Evolutionary conservation across 2,113 vertebrate genomes (phyloP).

Genomic region (Ibidorhyncha struthersii): DNA sequence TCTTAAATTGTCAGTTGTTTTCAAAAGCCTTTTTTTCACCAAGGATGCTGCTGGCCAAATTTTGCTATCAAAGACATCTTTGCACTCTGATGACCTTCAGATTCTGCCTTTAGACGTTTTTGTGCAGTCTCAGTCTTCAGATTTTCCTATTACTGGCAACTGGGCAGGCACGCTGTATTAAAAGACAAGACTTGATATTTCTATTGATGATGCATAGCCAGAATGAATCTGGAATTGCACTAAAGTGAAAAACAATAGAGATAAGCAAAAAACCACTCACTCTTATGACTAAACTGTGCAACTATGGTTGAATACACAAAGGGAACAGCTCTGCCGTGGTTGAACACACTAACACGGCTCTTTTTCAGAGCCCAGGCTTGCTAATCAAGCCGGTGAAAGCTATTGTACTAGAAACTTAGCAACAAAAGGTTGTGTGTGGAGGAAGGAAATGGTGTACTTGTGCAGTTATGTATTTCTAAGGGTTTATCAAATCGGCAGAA

Average conservation of each 20-base stretch:
- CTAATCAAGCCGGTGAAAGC: not conserved
- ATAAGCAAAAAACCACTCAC: not conserved
- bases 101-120: not conserved
- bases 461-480: not conserved
- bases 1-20: not conserved
- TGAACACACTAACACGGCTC: not conserved
- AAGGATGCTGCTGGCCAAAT: not conserved
- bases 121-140: not conserved
- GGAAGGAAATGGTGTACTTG: constrained; percentile 34
- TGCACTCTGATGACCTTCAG: not conserved
- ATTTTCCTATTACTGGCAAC: not conserved
- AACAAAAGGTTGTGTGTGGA: constrained; percentile 15
- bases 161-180: not conserved
- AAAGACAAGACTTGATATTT: not conserved
- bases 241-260: not conserved
- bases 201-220: not conserved
- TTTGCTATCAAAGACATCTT: not conserved
- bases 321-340: not conserved
- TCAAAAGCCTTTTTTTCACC: not conserved
- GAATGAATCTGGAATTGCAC: not conserved
- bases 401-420: not conserved
- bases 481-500: constrained; percentile 31
- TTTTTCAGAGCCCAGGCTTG: not conserved
- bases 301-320: not conserved
- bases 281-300: not conserved